Evolutionary conservation across 2,888 invertebrate genomes (phyloP), one percentile per base, ranked within the genome.

Genomic region (Clistopyga incitator): DNA sequence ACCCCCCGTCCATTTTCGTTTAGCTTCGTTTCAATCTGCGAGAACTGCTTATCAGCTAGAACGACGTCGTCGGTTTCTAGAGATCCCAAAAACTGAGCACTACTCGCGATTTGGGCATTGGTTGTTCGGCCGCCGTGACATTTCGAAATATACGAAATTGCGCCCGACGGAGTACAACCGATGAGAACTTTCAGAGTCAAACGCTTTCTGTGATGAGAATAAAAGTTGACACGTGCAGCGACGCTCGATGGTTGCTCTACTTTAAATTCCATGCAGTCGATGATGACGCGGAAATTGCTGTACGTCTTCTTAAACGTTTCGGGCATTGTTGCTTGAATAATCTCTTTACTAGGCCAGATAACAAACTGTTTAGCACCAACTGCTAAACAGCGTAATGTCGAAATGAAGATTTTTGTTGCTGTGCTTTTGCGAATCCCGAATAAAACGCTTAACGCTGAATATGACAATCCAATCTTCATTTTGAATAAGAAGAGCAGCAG

Each of bases 41-140:
- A 78, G 59, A 84, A 81, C 18, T 71, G 67, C 29, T 84, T 81
- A 71, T 74, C 75, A 2, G 80, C 68, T 1, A 83, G 72, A n/a
- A 83, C 67, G 10, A 29, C 38, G 56, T 83, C 80, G 4, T 65
- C 61, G 18, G 83, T 72, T 80, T 83, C 80, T 13, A 77, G 70
- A 10, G 80, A 54, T 8, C 72, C 20, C 13, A 83, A 65, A 25
- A 80, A 45, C 47, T 77, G 77, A 71, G 50, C 25, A 18, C 59
- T 42, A 71, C 65, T 75, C 15, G 64, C 70, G 23, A 78, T 71
- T 71, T 78, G 78, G 50, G 61, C 56, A 23, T 59, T 29, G 15
- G 56, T 59, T 15, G 68, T 25, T 42, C 67, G 47, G 2, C 59
- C 65, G 13, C 74, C 79, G 56, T 59, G 56, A 75, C 75, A 68